Evolutionary conservation across 2,113 vertebrate species (phyloP).

Genomic region (Hirundichthys speculiger): DNA sequence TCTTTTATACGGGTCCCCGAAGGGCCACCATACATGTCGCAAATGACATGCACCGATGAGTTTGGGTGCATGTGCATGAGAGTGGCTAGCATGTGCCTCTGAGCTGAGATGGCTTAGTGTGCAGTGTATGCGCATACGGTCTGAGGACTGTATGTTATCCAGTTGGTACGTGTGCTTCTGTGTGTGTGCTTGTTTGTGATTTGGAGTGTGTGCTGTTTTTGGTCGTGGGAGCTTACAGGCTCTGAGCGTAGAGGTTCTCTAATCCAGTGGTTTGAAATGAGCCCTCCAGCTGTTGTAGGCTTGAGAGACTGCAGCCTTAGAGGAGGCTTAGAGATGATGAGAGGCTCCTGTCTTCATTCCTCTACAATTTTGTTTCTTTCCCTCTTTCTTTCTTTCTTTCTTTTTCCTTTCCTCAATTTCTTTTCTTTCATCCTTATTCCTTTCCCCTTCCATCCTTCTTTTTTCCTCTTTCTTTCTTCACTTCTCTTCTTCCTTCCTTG

Average conservation of each 20-base stretch:
- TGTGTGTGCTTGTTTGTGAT: not conserved
- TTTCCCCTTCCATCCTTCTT: too few relatives aligned
- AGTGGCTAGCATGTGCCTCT: conserved; percentile 17
- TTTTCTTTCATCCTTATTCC: too few relatives aligned
- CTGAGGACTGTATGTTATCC: too few relatives aligned
- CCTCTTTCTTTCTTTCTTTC: not conserved
- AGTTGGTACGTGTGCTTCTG: conserved; percentile 10
- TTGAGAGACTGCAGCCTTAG: conserved; percentile 58
- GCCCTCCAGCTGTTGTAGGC: conserved; percentile 71
- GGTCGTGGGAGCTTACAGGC: conserved; percentile 58
- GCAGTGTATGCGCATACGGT: not conserved
- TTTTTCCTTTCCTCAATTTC: not conserved
- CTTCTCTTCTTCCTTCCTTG: too few relatives aligned
- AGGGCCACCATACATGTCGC: conserved; percentile 36
- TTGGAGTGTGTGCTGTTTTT: conserved; percentile 22
- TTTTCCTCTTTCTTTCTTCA: too few relatives aligned
- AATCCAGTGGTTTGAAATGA: conserved; percentile 74
- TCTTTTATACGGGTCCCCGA: conserved; percentile 46
- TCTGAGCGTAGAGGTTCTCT: conserved; percentile 52
- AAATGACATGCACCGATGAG: conserved; percentile 27
- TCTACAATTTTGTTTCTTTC: conserved; percentile 15
- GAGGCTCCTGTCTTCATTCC: conserved; percentile 56
- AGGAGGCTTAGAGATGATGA: conserved; percentile 57
- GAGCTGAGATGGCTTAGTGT: conserved; percentile 11
- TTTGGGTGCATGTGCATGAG: conserved; percentile 8